Percentiles rank a stretch among this genome's conserved stretches.
Evolutionary conservation across 2,797 vertebrate species (phyloP).

Genomic region (Protosalanx chinensis): DNA sequence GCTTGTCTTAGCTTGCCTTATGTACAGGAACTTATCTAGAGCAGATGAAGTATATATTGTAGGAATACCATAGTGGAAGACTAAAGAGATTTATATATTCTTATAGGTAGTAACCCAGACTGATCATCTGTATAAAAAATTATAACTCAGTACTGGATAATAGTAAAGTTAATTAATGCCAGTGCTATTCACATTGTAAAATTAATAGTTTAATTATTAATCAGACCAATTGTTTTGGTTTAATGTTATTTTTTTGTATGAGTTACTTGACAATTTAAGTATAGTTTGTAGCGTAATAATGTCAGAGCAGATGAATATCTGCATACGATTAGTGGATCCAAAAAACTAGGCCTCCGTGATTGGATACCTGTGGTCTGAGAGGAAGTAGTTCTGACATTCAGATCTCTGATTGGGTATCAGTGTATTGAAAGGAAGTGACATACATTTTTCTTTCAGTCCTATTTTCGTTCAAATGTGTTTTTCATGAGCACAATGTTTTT

Average conservation of each 20-base stretch:
- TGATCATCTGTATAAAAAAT: neutral
- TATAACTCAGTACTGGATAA: neutral
- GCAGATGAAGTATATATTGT: constrained; percentile 31
- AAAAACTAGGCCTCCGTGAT: neutral
- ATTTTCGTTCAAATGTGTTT: no score
- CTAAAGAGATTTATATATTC: neutral
- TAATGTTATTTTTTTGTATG: constrained; percentile 1
- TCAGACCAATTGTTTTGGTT: constrained; percentile 17
- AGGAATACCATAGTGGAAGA: neutral
- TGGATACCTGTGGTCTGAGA: neutral
- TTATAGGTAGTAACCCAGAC: neutral
- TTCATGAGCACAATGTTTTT: no score
- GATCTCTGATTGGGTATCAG: no score
- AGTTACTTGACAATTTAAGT: no score
- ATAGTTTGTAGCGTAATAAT: no score
- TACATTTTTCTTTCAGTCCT: no score
- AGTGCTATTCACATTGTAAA: neutral
- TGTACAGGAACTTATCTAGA: constrained; percentile 53
- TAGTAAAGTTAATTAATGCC: neutral
- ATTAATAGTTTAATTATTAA: no score
- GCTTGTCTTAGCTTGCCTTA: constrained; percentile 26
- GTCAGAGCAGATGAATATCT: neutral
- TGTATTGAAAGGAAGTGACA: no score
- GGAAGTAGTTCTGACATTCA: neutral
- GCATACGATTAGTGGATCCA: no score